phyloP scores from a whole-genome alignment of 2,797 vertebrate species.

The Lepus townsendii region DNA sequence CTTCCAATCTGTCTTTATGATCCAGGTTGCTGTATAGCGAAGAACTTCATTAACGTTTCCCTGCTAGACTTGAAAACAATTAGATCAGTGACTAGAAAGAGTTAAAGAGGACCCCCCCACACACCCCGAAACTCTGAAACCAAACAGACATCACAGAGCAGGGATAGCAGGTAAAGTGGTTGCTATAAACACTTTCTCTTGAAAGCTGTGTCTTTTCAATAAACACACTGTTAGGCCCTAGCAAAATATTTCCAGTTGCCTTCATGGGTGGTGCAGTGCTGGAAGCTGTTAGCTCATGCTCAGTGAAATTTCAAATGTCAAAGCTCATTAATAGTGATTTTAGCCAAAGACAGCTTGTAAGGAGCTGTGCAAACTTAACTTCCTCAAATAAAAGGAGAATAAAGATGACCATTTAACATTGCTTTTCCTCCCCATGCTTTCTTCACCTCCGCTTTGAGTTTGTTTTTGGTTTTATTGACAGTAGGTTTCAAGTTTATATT shows the following conservation, averaged over 20 bases:
- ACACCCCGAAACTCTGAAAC: constrained; percentile 60
- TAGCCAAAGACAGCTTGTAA: constrained; percentile 88
- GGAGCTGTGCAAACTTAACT: constrained; percentile 85
- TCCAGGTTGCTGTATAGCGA: constrained; percentile 75
- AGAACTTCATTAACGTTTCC: constrained; percentile 82
- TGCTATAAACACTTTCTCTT: constrained; percentile 84
- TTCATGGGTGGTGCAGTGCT: constrained; percentile 89
- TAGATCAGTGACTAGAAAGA: constrained; percentile 59
- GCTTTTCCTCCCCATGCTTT: constrained; percentile 83
- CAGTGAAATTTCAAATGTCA: constrained; percentile 89
- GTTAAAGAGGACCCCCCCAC: not conserved
- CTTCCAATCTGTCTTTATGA: constrained; percentile 78
- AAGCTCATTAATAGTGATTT: constrained; percentile 88
- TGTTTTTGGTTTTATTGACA: constrained; percentile 80
- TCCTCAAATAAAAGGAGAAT: constrained; percentile 88
- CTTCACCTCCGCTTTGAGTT: constrained; percentile 80
- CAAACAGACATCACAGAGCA: constrained; percentile 81
- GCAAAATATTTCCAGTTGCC: constrained; percentile 87
- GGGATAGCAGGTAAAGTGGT: constrained; percentile 83
- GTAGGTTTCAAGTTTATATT: constrained; percentile 78
- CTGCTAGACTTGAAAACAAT: constrained; percentile 83
- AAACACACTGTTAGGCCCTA: constrained; percentile 82
- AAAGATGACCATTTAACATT: constrained; percentile 83
- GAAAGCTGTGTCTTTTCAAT: constrained; percentile 86
- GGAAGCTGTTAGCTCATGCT: constrained; percentile 87